Evolutionary conservation across 1,140 invertebrate species (phyloP).

Genomic region (Drosophila baimaii): DNA sequence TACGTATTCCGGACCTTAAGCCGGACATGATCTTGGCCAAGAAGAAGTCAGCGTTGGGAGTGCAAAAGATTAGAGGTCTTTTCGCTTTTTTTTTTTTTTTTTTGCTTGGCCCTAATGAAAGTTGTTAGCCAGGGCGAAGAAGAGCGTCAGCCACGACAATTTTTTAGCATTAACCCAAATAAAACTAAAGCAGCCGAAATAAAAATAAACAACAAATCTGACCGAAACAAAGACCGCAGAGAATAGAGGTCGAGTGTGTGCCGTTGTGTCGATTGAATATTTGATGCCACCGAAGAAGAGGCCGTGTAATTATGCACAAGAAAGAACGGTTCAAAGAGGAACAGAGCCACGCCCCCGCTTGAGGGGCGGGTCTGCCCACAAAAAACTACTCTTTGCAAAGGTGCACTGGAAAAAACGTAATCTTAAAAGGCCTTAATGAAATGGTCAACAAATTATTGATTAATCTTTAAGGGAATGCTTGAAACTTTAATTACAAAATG

Average conservation of each 20-base stretch:
- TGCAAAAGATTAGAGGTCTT: constrained; percentile 62
- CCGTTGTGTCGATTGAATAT: constrained; percentile 64
- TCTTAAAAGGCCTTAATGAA: background rate
- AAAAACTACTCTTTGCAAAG: background rate
- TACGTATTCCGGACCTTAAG: constrained; percentile 53
- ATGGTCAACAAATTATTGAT: background rate
- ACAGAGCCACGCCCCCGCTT: constrained; percentile 23
- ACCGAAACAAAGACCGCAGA: constrained; percentile 44
- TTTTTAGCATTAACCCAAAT: constrained; percentile 63
- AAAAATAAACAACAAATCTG: constrained; percentile 19
- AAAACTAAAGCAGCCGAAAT: constrained; percentile 54
- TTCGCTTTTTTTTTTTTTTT: constrained; percentile 4
- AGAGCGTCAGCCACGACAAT: constrained; percentile 30
- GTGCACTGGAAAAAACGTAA: background rate
- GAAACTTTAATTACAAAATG: no score
- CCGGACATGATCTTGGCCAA: constrained; percentile 39
- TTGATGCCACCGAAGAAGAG: constrained; percentile 37
- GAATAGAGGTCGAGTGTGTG: constrained; percentile 57
- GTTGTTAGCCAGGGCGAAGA: constrained; percentile 31
- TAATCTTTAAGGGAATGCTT: background rate
- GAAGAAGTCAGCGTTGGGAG: constrained; percentile 35
- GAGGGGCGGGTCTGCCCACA: constrained; percentile 6
- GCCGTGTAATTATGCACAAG: constrained; percentile 56
- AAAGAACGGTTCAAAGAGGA: constrained; percentile 41
- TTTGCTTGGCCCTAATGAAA: constrained; percentile 45